Evolutionary conservation across 2,797 vertebrate species (phyloP).

Genomic region (Leuciscus waleckii): DNA sequence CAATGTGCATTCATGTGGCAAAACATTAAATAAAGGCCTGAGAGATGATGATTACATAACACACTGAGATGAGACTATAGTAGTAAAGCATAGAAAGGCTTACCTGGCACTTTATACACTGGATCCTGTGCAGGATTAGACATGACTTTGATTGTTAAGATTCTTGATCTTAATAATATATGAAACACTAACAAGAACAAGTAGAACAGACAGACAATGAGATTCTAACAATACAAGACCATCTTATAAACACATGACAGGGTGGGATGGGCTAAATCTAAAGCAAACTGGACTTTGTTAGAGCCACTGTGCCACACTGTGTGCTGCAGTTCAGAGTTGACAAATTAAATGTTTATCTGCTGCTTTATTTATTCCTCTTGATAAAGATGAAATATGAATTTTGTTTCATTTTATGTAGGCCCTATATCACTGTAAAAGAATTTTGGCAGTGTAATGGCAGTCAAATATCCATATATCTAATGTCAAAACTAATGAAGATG

Average conservation of each 20-base stretch:
- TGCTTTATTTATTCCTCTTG: not conserved
- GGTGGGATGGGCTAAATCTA: conserved; percentile 15
- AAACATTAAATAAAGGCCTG: not conserved
- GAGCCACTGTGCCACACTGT: not conserved
- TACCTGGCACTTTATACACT: conserved; percentile 19
- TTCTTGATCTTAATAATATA: not conserved
- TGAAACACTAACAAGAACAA: not conserved
- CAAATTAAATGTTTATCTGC: not conserved
- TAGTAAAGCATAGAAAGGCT: not conserved
- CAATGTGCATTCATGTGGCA: not conserved
- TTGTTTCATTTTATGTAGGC: not conserved
- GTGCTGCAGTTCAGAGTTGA: not conserved
- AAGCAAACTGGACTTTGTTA: conserved; percentile 23
- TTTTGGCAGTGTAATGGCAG: not conserved
- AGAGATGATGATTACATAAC: not conserved
- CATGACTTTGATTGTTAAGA: conserved; percentile 1
- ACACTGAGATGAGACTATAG: not conserved
- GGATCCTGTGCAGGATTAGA: not conserved
- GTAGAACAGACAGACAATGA: not conserved
- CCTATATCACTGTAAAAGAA: no score
- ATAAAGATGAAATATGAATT: not conserved
- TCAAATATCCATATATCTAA: no score
- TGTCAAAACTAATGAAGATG: no score
- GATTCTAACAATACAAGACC: not conserved
- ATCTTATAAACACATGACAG: conserved; percentile 2